These are phyloP conservation scores for Rafetus swinhoei DNA, from an alignment of 2,113 vertebrate species.

Conservation along the genomic window DNA sequence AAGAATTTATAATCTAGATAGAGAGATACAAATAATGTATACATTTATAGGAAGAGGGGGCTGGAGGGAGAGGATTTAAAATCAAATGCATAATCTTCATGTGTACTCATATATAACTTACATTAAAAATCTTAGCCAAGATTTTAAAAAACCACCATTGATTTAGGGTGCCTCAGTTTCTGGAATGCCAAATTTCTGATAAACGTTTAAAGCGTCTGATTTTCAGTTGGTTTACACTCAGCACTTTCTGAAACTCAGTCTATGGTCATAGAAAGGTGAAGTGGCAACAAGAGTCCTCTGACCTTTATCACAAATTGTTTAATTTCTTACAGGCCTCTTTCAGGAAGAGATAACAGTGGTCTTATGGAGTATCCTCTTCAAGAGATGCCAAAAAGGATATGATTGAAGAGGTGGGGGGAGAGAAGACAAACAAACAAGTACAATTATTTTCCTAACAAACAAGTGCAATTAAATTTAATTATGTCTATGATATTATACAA, in stretches of 20 bases:
- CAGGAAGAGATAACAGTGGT: background rate
- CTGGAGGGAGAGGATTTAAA: background rate
- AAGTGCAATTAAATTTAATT: constrained; percentile 70
- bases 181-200: background rate
- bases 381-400: constrained; percentile 53
- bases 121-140: rapidly evolving
- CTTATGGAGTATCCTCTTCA: constrained; percentile 32
- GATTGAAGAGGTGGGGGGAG: background rate
- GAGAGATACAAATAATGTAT: background rate
- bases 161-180: background rate
- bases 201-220: background rate
- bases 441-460: constrained; percentile 73
- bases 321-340: background rate
- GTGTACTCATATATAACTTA: rapidly evolving
- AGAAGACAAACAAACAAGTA: constrained; percentile 57
- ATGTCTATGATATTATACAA: constrained; percentile 67
- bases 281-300: background rate
- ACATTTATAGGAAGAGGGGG: background rate
- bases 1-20: background rate
- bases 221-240: background rate
- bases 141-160: background rate
- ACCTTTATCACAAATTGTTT: rapidly evolving
- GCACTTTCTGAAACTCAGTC: background rate
- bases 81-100: background rate
- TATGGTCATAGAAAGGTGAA: background rate